phyloP scores from a whole-genome alignment of 2,888 invertebrate species.

The Hermodice carunculata region DNA sequence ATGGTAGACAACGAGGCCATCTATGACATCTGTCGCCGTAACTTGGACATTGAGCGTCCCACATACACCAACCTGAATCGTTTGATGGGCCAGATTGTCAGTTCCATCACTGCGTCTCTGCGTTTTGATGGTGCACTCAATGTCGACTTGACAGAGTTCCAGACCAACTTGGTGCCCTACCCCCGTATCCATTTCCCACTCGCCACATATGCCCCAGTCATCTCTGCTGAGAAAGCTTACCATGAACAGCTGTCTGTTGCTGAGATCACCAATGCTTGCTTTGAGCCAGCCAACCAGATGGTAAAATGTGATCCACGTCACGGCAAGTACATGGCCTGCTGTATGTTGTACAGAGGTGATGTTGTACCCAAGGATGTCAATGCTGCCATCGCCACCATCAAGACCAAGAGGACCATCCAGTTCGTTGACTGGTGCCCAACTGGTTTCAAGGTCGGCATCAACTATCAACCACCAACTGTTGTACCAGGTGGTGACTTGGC shows the following conservation, averaged over 20 bases:
- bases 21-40: slow-evolving; percentile 46
- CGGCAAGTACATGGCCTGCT: slow-evolving; percentile 86
- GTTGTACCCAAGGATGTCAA: slow-evolving; percentile 87
- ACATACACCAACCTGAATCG: slow-evolving; percentile 84
- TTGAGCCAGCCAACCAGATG: no score
- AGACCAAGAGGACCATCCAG: slow-evolving; percentile 58
- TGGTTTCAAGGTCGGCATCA: slow-evolving; percentile 38
- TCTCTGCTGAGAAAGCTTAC: no score
- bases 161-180: no score
- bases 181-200: no score
- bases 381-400: slow-evolving; percentile 74
- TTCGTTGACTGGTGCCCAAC: slow-evolving; percentile 43
- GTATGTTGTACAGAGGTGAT: slow-evolving; percentile 94
- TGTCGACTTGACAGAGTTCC: no score
- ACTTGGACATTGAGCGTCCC: slow-evolving; percentile 79
- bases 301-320: slow-evolving; percentile 48
- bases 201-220: no score
- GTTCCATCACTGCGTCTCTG: no score
- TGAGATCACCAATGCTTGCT: no score
- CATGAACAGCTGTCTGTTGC: no score
- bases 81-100: slow-evolving; percentile 69
- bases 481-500: slow-evolving; percentile 87
- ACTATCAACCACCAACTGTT: slow-evolving; percentile 63
- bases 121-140: no score
- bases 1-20: slow-evolving; percentile 57